Evolutionary conservation across 2,113 vertebrate species (phyloP).

Genomic region (Cebidichthys violaceus): DNA sequence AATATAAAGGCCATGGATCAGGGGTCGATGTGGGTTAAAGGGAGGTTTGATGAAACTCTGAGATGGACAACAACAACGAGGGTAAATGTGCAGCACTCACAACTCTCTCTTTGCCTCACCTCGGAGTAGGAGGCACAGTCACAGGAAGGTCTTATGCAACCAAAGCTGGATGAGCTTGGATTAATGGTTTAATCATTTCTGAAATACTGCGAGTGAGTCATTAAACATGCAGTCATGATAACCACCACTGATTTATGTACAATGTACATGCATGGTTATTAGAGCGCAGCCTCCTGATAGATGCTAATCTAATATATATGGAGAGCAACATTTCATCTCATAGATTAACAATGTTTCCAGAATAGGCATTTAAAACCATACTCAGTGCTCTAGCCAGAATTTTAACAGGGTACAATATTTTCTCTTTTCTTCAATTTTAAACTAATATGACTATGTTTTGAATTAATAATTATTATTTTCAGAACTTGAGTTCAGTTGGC

Average conservation of each 20-base stretch:
- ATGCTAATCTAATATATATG: not conserved
- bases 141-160: not conserved
- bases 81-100: not conserved
- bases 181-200: not conserved
- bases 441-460: not conserved
- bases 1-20: not conserved
- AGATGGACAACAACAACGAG: not conserved
- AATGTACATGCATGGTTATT: not conserved
- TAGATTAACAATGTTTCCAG: no score
- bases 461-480: not conserved
- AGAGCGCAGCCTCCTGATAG: not conserved
- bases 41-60: not conserved
- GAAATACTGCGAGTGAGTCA: conserved; percentile 5
- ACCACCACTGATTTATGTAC: not conserved
- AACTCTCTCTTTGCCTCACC: not conserved
- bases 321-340: no score
- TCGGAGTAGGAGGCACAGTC: not conserved
- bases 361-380: no score
- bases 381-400: no score
- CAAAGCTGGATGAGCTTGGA: conserved; percentile 2
- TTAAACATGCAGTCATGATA: not conserved
- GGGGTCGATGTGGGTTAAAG: not conserved
- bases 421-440: not conserved
- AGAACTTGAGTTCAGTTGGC: not conserved
- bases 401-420: not conserved